Evolutionary conservation across 2,113 vertebrate species (phyloP), one percentile per base, ranked within the genome.

Genomic region (Salvator merianae): DNA sequence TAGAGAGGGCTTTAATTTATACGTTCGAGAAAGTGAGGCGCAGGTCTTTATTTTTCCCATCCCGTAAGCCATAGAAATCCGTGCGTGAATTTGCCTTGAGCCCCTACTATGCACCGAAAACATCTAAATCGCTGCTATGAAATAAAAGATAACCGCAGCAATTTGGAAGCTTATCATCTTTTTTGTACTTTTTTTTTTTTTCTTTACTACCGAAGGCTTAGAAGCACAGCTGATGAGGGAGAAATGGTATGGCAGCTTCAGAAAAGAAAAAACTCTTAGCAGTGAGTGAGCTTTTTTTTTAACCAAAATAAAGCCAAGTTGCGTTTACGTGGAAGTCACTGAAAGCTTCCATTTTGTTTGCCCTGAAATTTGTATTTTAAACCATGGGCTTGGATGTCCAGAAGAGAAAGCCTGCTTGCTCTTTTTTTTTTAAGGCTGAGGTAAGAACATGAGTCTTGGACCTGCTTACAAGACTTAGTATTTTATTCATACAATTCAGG

Each of bases 401-500:
- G 32, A 8, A 63, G 32, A 72, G 5, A 7, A 86, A 16, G 28
- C 68, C 3, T 38, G 32, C 43, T 13, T 81, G 18, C 53, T 80
- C 1, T 53, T 76, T 90, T 16, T 53, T 59, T 59, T 20, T 59
- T 59, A 59, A 59, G 18, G 55, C 20, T 16, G 55, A 59, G 55
- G 77, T 73, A 87, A 76, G 3, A 16, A 30, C 26, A 2, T 1
- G 87, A 93, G 86, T 70, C 50, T 84, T 89, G 87, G 78, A 47
- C 22, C 68, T 18, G 22, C 30, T 72, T 79, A 43, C 68, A 47
- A 32, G n/a, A 63, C 40, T 65, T 77, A 87, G 9, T 87, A 73
- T 88, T 93, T 91, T 91, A 86, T 92, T 91, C 93, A 90, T 87
- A 89, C 89, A 90, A 83, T 91, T 93, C 90, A 90, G 87, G 90